These are phyloP conservation scores for Emys orbicularis DNA, from an alignment of 2,797 vertebrate species.

Conservation along the genomic window DNA sequence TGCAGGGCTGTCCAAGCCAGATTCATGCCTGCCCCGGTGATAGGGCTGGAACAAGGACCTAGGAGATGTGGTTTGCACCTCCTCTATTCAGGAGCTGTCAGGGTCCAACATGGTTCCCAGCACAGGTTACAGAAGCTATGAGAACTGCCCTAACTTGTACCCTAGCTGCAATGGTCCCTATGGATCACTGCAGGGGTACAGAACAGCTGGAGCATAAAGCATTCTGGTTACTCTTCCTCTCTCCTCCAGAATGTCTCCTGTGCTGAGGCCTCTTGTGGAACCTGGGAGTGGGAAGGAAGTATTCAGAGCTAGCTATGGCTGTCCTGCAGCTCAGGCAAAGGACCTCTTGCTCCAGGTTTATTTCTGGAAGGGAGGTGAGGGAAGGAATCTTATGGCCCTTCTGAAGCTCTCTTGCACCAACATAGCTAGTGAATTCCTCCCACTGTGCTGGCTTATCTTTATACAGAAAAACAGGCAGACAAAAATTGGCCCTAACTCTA, in stretches of 20 bases:
- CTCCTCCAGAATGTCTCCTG: not conserved
- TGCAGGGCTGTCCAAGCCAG: not conserved
- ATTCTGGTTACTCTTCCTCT: not conserved
- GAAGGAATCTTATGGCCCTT: not conserved
- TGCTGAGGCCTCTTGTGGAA: not conserved
- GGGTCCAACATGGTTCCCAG: not conserved
- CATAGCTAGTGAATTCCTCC: too few species aligned
- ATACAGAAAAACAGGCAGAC: not conserved
- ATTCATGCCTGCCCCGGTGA: not conserved
- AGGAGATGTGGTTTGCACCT: not conserved
- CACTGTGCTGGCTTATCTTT: too few species aligned
- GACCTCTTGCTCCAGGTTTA: too few species aligned
- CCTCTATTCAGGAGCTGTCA: not conserved
- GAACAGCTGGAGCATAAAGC: not conserved
- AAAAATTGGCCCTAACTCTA: not conserved
- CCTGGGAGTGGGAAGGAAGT: not conserved
- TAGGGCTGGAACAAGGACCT: not conserved
- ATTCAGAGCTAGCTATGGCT: fast-evolving
- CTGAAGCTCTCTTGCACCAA: not conserved
- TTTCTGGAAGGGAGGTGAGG: too few species aligned
- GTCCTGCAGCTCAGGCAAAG: too few species aligned
- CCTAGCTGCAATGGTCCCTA: not conserved
- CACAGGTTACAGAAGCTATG: not conserved
- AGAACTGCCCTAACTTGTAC: not conserved
- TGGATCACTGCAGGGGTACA: too few species aligned